These are phyloP conservation scores for Lasioglossum albipes DNA, from an alignment of 1,140 invertebrate species.

Conservation along the genomic window DNA sequence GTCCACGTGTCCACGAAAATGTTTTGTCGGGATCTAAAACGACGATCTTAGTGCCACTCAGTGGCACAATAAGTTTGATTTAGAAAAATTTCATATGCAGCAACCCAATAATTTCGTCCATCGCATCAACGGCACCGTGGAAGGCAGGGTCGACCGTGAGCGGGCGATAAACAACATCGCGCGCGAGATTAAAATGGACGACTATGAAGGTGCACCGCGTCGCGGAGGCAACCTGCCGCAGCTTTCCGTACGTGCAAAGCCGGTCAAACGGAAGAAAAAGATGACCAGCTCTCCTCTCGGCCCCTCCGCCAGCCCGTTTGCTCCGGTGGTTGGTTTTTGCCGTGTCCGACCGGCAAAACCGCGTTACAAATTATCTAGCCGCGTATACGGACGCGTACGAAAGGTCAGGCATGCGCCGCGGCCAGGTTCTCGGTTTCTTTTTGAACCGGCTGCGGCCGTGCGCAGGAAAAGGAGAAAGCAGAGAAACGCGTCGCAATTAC, in stretches of 20 bases:
- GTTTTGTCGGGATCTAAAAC: too few relatives aligned
- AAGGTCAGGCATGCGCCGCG: constrained; percentile 50
- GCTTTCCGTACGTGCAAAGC: constrained; percentile 30
- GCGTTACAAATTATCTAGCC: constrained; percentile 63
- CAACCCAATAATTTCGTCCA: neutral
- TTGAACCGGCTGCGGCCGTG: constrained; percentile 6
- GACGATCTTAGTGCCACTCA: too few relatives aligned
- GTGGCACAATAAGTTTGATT: too few relatives aligned
- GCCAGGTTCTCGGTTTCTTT: constrained; percentile 28
- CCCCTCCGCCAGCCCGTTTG: neutral
- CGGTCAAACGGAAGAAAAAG: constrained; percentile 47
- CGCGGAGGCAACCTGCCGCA: neutral
- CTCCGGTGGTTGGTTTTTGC: constrained; percentile 48
- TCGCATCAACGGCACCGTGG: neutral
- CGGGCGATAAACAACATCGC: neutral
- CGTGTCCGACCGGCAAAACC: constrained; percentile 53
- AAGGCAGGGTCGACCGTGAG: neutral
- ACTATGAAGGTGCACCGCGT: neutral
- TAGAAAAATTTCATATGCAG: too few relatives aligned
- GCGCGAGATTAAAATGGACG: neutral
- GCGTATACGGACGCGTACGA: constrained; percentile 35
- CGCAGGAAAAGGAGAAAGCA: constrained; percentile 11
- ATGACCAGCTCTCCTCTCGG: neutral
- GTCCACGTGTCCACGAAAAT: too few relatives aligned
- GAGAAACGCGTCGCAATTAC: constrained; percentile 25